A percentile compares a stretch with the other conserved stretches of the same genome.
Conservation (phyloP, 2,888 invertebrate species). For the Caenorhabditis doughertyi region DNA sequence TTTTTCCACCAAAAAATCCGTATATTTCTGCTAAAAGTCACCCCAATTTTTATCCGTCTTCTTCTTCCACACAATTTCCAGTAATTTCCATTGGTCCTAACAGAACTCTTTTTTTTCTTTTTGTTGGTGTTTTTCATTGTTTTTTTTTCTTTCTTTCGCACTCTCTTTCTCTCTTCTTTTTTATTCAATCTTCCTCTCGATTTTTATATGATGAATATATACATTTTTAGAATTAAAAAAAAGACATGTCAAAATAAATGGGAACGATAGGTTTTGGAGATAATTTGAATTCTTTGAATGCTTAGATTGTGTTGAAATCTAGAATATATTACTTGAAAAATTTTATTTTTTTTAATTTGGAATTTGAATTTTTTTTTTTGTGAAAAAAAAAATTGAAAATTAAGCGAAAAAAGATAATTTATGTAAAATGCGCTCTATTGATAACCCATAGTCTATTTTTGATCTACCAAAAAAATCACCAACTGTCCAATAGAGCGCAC, state of each 20-base stretch:
- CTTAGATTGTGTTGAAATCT: background rate
- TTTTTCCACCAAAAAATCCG: too few species aligned
- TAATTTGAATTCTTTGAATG: background rate
- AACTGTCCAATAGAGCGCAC: too few species aligned
- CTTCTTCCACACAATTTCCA: too few species aligned
- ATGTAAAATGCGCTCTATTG: too few species aligned
- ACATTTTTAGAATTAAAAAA: background rate
- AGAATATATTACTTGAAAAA: background rate
- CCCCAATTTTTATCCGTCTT: background rate
- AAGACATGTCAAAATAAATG: conserved; percentile 14
- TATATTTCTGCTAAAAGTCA: background rate
- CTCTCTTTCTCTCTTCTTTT: background rate
- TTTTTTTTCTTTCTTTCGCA: background rate
- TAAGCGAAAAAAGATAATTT: too few species aligned
- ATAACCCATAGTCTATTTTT: too few species aligned
- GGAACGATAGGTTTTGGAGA: background rate
- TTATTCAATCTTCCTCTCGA: too few species aligned
- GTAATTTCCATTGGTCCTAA: too few species aligned
- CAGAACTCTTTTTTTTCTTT: too few species aligned
- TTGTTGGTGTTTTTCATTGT: background rate
- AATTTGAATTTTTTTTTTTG: conserved; percentile 5
- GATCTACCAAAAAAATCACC: too few species aligned
- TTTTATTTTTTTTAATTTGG: background rate
- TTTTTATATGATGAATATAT: conserved; percentile 1
- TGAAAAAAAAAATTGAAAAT: background rate